These are phyloP conservation scores for Adelges cooleyi DNA, from an alignment of 1,140 invertebrate species.

Conservation along the genomic window DNA sequence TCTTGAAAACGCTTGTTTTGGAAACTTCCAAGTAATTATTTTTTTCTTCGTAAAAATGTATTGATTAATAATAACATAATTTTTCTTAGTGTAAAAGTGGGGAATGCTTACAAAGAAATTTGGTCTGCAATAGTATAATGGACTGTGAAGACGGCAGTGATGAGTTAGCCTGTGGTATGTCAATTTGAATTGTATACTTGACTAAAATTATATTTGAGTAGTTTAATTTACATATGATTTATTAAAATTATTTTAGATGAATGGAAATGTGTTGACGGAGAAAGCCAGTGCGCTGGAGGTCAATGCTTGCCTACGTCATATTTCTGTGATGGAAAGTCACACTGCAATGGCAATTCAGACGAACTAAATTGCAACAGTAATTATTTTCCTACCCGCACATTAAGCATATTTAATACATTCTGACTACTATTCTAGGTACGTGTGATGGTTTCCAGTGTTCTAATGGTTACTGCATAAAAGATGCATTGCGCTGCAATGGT, in stretches of 20 bases:
- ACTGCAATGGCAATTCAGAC: conserved; percentile 53
- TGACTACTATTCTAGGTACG: conserved; percentile 38
- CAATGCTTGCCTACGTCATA: conserved; percentile 47
- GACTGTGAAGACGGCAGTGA: conserved; percentile 61
- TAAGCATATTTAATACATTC: conserved; percentile 27
- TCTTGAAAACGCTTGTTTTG: conserved; percentile 44
- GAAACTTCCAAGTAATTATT: conserved; percentile 43
- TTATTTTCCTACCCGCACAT: background rate
- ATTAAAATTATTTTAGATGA: conserved; percentile 29
- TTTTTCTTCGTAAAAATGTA: too few species aligned
- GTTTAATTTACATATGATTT: too few species aligned
- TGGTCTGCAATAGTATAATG: conserved; percentile 60
- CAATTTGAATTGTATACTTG: too few species aligned
- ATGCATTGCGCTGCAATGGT: conserved; percentile 50
- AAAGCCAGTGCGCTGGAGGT: conserved; percentile 44
- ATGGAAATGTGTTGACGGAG: conserved; percentile 48
- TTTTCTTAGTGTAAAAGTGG: conserved; percentile 47
- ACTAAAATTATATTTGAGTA: too few species aligned
- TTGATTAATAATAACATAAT: conserved; percentile 37
- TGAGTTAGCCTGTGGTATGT: conserved; percentile 47
- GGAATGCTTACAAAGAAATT: conserved; percentile 54
- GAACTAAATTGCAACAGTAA: conserved; percentile 46
- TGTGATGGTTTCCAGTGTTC: conserved; percentile 48
- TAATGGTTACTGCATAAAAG: conserved; percentile 45
- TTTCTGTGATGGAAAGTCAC: conserved; percentile 54